Evolutionary conservation across 2,113 vertebrate species (phyloP), one percentile per base, ranked within the genome.

Genomic region (Balaeniceps rex): DNA sequence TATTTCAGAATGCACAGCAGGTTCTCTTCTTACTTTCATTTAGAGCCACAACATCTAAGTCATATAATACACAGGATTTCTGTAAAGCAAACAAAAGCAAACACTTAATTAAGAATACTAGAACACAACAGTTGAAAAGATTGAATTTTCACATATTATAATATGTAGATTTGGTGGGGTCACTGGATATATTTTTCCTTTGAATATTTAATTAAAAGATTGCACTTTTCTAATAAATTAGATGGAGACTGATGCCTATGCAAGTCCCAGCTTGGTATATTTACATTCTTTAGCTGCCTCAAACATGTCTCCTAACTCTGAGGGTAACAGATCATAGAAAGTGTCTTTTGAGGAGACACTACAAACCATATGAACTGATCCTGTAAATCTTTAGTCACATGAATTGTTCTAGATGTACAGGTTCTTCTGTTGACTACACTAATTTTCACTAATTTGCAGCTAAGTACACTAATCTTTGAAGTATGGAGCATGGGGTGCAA

Each of bases 1-100:
- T 55, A 68, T 91, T 71, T 98, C 94, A 98, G 51, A 94, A 66
- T 36, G 82, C 76, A 94, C 97, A 98, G 87, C 97, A 98, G 87
- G 81, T 93, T 96, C 75, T 97, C 93, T 91, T 96, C 95, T 94
- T 95, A 72, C 68, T 95, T 95, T 86, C 93, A 74, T 83, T 84
- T 82, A 98, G 54, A 85, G 86, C 55, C 83, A 98, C 94, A 82
- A 97, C 81, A 13, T 97, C 94, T 40, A 95, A 90, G 88, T 97
- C 96, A 89, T 92, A 85, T 8, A 91, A 65, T 68, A 90, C 14
- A 79, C 64, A 90, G 86, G 95, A 93, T 78, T 92, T 97, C 97
- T 98, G 97, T 74, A 96, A 95, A 92, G 84, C 38, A 90, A 97
- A 88, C 60, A 91, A 87, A 95, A 92, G 55, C 83, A 93, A 87